A percentile compares a stretch with the other conserved stretches of the same genome.
phyloP scores from a whole-genome alignment of 2,113 vertebrate genomes.

The Morone chrysops region DNA sequence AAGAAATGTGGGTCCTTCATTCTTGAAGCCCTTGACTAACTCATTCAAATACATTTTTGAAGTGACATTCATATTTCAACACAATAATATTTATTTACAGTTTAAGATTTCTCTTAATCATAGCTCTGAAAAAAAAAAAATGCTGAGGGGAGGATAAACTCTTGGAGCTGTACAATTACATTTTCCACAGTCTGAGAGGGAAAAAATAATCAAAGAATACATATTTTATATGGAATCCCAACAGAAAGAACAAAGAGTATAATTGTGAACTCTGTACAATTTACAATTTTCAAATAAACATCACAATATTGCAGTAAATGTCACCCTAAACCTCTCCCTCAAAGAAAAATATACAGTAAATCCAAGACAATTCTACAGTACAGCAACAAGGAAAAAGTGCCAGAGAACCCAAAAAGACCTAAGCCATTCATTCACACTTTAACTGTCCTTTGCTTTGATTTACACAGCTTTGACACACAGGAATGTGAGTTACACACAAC shows the following conservation, averaged over 20 bases:
- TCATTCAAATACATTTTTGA: constrained; percentile 88
- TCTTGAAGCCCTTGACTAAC: constrained; percentile 88
- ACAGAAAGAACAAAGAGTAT: constrained; percentile 74
- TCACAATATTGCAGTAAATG: constrained; percentile 84
- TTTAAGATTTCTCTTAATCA: constrained; percentile 85
- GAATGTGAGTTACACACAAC: constrained; percentile 54
- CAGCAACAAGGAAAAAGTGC: constrained; percentile 82
- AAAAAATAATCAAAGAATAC: constrained; percentile 48
- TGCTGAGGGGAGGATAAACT: constrained; percentile 82
- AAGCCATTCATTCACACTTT: constrained; percentile 61
- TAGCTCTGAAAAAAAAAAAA: constrained; percentile 80
- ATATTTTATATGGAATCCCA: constrained; percentile 73
- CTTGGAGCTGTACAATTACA: constrained; percentile 84
- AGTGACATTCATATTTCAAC: constrained; percentile 91
- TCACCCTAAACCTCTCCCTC: constrained; percentile 72
- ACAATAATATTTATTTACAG: constrained; percentile 88
- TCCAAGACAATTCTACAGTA: constrained; percentile 81
- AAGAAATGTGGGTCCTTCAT: constrained; percentile 82
- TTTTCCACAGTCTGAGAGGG: constrained; percentile 74
- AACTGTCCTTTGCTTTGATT: constrained; percentile 64
- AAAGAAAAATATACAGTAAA: constrained; percentile 79
- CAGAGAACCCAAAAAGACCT: constrained; percentile 76
- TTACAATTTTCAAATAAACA: constrained; percentile 82
- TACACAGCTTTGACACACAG: constrained; percentile 55
- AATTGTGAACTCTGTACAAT: constrained; percentile 82